Conservation (phyloP, 2,113 vertebrate genomes). For the Octodon degus region DNA sequence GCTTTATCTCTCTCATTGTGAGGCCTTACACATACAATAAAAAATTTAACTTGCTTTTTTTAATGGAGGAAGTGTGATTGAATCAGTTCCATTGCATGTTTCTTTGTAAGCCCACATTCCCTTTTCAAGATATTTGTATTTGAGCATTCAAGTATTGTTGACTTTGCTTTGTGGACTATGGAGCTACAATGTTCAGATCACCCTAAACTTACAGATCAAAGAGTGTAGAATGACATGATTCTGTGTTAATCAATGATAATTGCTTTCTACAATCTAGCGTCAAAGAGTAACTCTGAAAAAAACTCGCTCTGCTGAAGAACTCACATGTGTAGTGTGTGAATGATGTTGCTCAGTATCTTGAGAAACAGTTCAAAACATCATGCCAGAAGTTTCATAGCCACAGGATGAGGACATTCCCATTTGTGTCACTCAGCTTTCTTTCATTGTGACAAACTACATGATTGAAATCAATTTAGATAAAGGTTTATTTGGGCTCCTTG, state of each 20-base stretch:
- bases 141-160: neutral
- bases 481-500: neutral
- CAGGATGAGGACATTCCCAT: neutral
- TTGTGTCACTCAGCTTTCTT: neutral
- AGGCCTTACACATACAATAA: neutral
- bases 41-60: neutral
- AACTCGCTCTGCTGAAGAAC: neutral
- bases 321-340: too few species aligned
- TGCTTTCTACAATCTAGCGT: neutral
- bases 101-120: neutral
- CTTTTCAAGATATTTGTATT: neutral
- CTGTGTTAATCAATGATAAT: neutral
- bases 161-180: neutral
- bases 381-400: neutral
- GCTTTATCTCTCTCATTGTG: neutral
- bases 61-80: neutral
- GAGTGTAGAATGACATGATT: neutral
- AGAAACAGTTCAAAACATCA: neutral
- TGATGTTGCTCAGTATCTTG: neutral
- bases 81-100: neutral
- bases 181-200: neutral
- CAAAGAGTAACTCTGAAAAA: neutral
- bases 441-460: neutral
- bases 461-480: neutral
- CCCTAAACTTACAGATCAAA: constrained; percentile 7